Evolutionary conservation across 2,797 vertebrate species (phyloP).

Genomic region (Pyrocephalus nanus): DNA sequence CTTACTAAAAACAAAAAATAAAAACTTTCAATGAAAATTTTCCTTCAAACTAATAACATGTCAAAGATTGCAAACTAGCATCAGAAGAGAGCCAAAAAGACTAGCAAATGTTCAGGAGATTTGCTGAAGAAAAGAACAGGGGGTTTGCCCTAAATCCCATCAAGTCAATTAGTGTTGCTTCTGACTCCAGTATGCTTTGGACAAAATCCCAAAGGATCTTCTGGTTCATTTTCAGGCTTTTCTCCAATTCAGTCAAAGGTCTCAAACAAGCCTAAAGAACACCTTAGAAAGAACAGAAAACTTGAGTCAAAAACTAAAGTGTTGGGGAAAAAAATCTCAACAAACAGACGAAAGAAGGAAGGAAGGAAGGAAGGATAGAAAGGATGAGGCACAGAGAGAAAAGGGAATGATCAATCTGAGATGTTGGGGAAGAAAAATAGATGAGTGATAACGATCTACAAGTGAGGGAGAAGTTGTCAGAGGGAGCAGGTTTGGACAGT

Average conservation of each 20-base stretch:
- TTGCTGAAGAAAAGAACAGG: not conserved
- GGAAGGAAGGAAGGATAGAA: not conserved
- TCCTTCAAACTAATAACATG: slow-evolving; percentile 10
- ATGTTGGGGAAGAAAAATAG: not conserved
- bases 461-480: not conserved
- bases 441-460: slow-evolving; percentile 28
- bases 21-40: not conserved
- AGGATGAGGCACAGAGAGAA: not conserved
- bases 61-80: not conserved
- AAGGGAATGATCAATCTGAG: not conserved
- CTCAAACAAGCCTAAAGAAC: not conserved
- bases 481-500: slow-evolving; percentile 3
- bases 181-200: not conserved
- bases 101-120: not conserved
- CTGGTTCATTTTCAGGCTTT: not conserved
- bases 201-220: not conserved
- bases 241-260: not conserved
- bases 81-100: not conserved
- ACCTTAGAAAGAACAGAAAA: not conserved
- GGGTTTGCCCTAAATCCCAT: not conserved
- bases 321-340: not conserved
- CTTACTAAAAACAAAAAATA: not conserved
- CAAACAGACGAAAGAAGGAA: slow-evolving; percentile 13
- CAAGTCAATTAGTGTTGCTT: not conserved
- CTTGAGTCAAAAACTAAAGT: not conserved